Evolutionary conservation across 2,888 invertebrate species (phyloP).

Genomic region (Aethes cnicana): DNA sequence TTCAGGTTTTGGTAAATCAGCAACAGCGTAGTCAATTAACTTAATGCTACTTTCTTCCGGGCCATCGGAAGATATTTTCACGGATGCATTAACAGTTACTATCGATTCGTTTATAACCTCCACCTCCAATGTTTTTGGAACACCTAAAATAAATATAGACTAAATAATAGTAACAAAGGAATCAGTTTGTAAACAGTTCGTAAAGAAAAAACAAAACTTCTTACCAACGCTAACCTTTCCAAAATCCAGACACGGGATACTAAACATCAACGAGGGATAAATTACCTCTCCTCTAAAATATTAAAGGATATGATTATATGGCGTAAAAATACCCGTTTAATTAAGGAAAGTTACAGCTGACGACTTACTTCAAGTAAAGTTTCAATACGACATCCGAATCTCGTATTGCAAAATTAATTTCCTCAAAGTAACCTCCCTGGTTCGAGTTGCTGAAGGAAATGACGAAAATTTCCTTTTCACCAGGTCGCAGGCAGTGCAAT

Average conservation of each 20-base stretch:
- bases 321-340: too few species aligned
- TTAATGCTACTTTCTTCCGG: slow-evolving; percentile 75
- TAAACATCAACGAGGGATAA: slow-evolving; percentile 82
- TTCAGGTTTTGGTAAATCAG: slow-evolving; percentile 59
- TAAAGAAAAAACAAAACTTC: slow-evolving; percentile 22
- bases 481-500: slow-evolving; percentile 69
- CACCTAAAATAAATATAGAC: slow-evolving; percentile 66
- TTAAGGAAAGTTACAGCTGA: not conserved
- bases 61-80: slow-evolving; percentile 79
- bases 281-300: slow-evolving; percentile 83
- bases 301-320: too few species aligned
- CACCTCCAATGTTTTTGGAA: slow-evolving; percentile 68
- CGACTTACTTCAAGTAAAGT: slow-evolving; percentile 81
- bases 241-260: slow-evolving; percentile 79
- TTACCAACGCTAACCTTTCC: slow-evolving; percentile 82
- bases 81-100: slow-evolving; percentile 76
- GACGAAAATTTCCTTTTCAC: slow-evolving; percentile 75
- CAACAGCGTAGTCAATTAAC: slow-evolving; percentile 67
- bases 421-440: slow-evolving; percentile 84
- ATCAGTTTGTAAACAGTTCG: not conserved
- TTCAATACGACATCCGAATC: slow-evolving; percentile 81
- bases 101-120: slow-evolving; percentile 79
- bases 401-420: slow-evolving; percentile 81
- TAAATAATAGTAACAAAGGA: too few species aligned
- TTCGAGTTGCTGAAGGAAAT: slow-evolving; percentile 81